Evolutionary conservation across 2,888 invertebrate genomes (phyloP).

Genomic region (Ctena decussata): DNA sequence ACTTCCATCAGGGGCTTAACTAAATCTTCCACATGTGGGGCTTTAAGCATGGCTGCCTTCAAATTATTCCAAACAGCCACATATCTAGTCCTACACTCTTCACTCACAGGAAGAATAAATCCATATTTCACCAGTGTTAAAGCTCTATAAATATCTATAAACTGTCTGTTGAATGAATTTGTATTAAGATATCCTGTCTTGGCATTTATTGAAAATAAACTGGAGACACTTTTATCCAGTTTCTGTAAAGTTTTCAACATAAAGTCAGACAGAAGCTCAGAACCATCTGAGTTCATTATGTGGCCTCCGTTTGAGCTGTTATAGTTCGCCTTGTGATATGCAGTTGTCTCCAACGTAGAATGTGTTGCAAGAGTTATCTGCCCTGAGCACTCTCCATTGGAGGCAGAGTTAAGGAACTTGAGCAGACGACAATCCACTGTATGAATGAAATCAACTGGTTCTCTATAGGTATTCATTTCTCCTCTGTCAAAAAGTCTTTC

Average conservation of each 20-base stretch:
- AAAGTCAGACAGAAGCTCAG: neutral
- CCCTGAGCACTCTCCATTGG: neutral
- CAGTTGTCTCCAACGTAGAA: neutral
- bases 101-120: neutral
- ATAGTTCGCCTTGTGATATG: neutral
- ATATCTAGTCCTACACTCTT: neutral
- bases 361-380: neutral
- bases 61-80: neutral
- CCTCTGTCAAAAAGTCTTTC: constrained; percentile 85
- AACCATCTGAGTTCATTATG: neutral
- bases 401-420: neutral
- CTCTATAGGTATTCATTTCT: constrained; percentile 85
- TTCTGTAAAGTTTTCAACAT: neutral
- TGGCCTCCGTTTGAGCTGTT: neutral
- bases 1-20: neutral
- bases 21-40: neutral
- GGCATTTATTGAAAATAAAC: neutral
- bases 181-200: neutral
- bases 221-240: neutral
- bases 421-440: constrained; percentile 21
- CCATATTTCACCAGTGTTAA: constrained; percentile 33
- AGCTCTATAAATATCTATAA: neutral
- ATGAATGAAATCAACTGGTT: constrained; percentile 72
- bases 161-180: neutral
- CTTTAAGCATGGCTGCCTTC: neutral